Base-by-base conservation (phyloP, 1,140 invertebrate species). In the Drosophila eugracilis region DNA sequence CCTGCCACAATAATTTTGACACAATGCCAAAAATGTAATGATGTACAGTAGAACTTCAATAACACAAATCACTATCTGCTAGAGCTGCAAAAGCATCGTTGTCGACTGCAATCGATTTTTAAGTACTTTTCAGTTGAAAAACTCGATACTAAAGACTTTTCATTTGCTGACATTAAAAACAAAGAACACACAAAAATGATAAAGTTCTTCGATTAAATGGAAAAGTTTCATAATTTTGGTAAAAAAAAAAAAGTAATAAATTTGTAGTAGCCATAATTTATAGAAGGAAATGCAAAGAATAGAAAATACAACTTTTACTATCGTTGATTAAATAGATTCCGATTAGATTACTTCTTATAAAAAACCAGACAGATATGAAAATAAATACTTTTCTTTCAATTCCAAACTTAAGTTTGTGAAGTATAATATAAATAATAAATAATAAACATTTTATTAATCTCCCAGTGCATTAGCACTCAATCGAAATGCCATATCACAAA, bases 1-100 rank as follows among this genome's bases (percentile, higher is more conserved):
- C n/a, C n/a, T 30, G 14, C 3, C 45, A 54, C 55, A 44, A 37
- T 34, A 67, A 73, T 62, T 73, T 73, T 53, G 54, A 72, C 53
- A 21, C 32, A 50, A 32, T 26, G 24, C 44, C 44, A 47, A 47
- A 47, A 17, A 15, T 17, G 22, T 28, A 32, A 9, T 9, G 0
- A 10, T 17, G 24, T 17, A 47, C 44, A 28, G 24, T 47, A n/a
- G 22, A 26, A 26, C 21, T 15, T 26, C n/a, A 4, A 26, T 45
- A 26, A 26, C 3, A 5, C 9, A 28, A 47, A 28, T 17, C 9
- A 28, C n/a, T 17, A 28, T 26, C 22, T 0, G 4, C 44, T 28
- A 47, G 22, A 17, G 9, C 4, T 28, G 14, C 24, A 21, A 47
- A 47, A 28, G 10, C 14, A 28, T 47, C 24, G 24, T 17, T 26